Percentiles rank a stretch among this genome's conserved stretches.
phyloP scores from a whole-genome alignment of 2,113 vertebrate species.

The Helogale parvula region DNA sequence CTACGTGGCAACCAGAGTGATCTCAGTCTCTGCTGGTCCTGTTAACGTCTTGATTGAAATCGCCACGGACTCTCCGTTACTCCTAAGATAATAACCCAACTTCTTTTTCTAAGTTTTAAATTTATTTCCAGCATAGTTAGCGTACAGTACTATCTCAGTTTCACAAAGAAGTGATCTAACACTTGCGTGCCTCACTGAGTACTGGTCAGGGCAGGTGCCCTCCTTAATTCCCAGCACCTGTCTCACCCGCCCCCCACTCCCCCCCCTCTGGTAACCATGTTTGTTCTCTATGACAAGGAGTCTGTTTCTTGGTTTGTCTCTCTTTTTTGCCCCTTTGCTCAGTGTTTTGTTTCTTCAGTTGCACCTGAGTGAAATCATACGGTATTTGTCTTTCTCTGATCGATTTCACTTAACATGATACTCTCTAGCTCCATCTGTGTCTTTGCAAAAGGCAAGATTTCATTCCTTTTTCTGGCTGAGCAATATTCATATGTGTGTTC shows the following conservation, averaged over 20 bases:
- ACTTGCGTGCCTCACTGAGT: background rate
- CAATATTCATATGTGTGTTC: too few relatives aligned
- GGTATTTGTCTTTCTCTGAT: background rate
- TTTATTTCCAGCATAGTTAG: background rate
- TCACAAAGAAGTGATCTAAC: background rate
- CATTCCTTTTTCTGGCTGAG: background rate
- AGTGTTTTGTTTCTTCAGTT: background rate
- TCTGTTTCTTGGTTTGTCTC: background rate
- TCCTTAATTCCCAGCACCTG: background rate
- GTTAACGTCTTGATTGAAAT: background rate
- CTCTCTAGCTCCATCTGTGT: background rate
- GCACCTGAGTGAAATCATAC: background rate
- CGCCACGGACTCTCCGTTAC: background rate
- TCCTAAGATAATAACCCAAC: background rate
- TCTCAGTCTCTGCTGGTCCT: background rate
- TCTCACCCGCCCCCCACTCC: background rate
- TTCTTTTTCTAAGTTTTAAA: background rate
- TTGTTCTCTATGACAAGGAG: background rate
- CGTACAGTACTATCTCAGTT: background rate
- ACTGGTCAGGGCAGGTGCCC: background rate
- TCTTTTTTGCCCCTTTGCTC: background rate
- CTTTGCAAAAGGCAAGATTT: background rate
- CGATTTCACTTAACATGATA: background rate
- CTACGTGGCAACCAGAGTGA: background rate
- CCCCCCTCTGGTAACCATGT: background rate